Evolutionary conservation across 2,113 vertebrate genomes (phyloP), one percentile per base, ranked within the genome.

Genomic region (Choloepus hoffmanni): DNA sequence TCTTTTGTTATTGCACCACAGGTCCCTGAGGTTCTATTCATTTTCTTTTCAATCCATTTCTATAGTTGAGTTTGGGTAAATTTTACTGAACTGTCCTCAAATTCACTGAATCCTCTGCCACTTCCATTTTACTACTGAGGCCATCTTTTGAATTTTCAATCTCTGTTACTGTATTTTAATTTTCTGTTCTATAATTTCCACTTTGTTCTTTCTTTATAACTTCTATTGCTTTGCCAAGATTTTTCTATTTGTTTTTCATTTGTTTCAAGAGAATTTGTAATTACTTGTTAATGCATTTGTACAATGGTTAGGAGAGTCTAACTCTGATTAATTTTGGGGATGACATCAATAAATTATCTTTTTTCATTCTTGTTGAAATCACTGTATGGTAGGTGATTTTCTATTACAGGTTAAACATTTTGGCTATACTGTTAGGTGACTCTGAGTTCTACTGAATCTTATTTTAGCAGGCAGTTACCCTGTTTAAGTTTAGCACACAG

Each of bases 251-350:
- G 86, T 65, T 14, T 40, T 55, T 48, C 14, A 65, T 50, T 87
- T 94, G 26, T 79, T 81, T 94, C 62, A 43, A 68, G 12, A 91
- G 74, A 1, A 76, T 48, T 48, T 88, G 7, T n/a, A 83, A 73
- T 65, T 88, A 24, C 18, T 58, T 14, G 58, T 28, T 90, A 73
- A 90, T 60, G 48, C 33, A 67, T 23, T 76, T 88, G 83, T 23
- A 36, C 67, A 76, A 68, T 53, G 21, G 4, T 62, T 73, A 65
- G 21, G 60, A 50, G 53, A 94, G 18, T 55, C n/a, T 43, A 83
- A 78, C 60, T 53, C 16, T 91, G 33, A 89, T 84, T 87, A 53
- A 96, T 60, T 23, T 72, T 77, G 45, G 19, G 67, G 73, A n/a
- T 87, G 60, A 23, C 12, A 53, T 50, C 12, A 11, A 24, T 60